Base-by-base conservation (phyloP, 2,888 invertebrate species). In the Norana najaformis region DNA sequence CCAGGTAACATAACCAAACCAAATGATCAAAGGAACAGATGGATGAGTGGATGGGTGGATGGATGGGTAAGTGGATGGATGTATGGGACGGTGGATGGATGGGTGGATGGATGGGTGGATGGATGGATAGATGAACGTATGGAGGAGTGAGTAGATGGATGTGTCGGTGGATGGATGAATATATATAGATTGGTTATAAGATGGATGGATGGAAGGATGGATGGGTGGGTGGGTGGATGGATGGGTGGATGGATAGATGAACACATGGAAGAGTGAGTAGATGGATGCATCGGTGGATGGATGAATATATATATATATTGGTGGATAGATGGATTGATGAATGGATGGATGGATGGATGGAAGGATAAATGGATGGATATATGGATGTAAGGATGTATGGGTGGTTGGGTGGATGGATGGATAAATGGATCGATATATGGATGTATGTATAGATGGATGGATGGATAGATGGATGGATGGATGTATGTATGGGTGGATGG, bases 1-100 rank as follows among this genome's bases (percentile, higher is more conserved):
- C 30, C 94, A 94, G 94, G 95, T 95, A 18, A 85, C 4, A 36
- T 20, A 11, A 20, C 2, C 83, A 83, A 83, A 85, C 85, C 1
- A 23, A 85, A n/a, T 69, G 69, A 69, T 69, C 36, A 85, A 20
- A 34, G 1, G 14, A n/a, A 35, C n/a, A 23, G 35, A 83, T 36
- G 36, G 35, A 83, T 36, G 36, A 13, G 14, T 3, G 36, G 83
- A 83, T 36, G 20, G 5, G 34, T 20, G 20, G 83, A 35, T 36
- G 36, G 36, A 35, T 18, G 14, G n/a, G n/a, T 41, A 18, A 13
- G 14, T 39, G 11, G 82, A 34, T 82, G 82, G n/a, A 82, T 82
- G 34, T 14, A 11, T n/a, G 4, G 18, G 20, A 35, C 23, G 20
- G 14, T 85, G 37, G 18, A 36, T 23, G 37, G 37, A 36, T 85